Evolutionary conservation across 1,140 invertebrate genomes (phyloP).

Genomic region (Lethrus apterus): DNA sequence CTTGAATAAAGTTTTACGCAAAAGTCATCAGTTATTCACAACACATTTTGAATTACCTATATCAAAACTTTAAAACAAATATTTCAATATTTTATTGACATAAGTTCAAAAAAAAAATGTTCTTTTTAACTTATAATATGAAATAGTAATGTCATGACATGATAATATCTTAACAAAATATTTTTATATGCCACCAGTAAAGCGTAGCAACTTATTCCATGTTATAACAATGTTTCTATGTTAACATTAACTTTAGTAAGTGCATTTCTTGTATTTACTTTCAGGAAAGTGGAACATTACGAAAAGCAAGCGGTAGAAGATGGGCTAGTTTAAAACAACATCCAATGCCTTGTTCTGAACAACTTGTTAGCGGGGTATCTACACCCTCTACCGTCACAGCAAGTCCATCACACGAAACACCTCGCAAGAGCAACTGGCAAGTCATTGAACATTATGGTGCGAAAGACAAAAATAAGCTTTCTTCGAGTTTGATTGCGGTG

Average conservation of each 20-base stretch:
- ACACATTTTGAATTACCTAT: too few relatives aligned
- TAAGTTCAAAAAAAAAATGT: too few relatives aligned
- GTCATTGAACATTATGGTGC: constrained; percentile 72
- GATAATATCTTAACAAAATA: too few relatives aligned
- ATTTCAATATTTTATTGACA: too few relatives aligned
- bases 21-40: too few relatives aligned
- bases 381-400: constrained; percentile 41
- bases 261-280: too few relatives aligned
- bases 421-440: constrained; percentile 77
- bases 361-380: constrained; percentile 32
- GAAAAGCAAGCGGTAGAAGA: constrained; percentile 36
- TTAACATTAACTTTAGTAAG: constrained; percentile 19
- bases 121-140: too few relatives aligned
- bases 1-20: too few relatives aligned
- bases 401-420: constrained; percentile 44
- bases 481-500: constrained; percentile 49
- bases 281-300: constrained; percentile 34
- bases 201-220: too few relatives aligned
- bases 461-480: constrained; percentile 43
- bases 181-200: too few relatives aligned
- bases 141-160: too few relatives aligned
- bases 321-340: constrained; percentile 47
- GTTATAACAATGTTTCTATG: constrained; percentile 12
- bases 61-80: too few relatives aligned
- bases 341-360: constrained; percentile 35